Evolutionary conservation across 2,113 vertebrate species (phyloP).

Genomic region (Epinephelus lanceolatus): DNA sequence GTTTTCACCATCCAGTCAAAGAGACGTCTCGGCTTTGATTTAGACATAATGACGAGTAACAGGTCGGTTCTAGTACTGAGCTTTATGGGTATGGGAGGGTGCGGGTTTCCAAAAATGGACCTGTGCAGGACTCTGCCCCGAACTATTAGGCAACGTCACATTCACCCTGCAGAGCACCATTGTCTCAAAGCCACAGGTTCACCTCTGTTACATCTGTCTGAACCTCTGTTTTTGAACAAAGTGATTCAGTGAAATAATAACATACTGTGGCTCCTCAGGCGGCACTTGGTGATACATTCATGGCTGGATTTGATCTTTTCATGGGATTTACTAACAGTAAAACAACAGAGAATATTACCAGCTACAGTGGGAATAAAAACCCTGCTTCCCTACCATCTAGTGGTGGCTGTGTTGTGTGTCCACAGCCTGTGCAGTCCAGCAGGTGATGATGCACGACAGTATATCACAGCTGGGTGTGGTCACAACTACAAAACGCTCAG

Average conservation of each 20-base stretch:
- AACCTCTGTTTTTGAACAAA: neutral
- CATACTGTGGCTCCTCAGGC: neutral
- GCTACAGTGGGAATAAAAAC: neutral
- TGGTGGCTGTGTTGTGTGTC: neutral
- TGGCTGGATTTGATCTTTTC: neutral
- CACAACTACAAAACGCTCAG: neutral
- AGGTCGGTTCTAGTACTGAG: too few relatives aligned
- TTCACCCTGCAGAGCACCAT: too few relatives aligned
- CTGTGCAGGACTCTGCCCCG: too few relatives aligned
- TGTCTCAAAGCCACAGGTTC: neutral
- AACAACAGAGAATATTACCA: neutral
- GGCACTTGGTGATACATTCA: neutral
- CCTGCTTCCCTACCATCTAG: neutral
- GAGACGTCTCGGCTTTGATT: too few relatives aligned
- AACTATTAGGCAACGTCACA: too few relatives aligned
- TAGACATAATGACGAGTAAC: too few relatives aligned
- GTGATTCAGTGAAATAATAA: neutral
- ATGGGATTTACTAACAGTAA: neutral
- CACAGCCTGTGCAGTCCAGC: neutral
- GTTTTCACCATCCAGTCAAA: too few relatives aligned
- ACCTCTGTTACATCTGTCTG: neutral
- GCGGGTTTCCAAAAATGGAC: too few relatives aligned
- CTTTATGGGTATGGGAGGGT: too few relatives aligned
- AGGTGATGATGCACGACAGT: neutral
- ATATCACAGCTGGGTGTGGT: conserved; percentile 6